These are phyloP conservation scores for Montipora sp. DNA, from an alignment of 64 coral and sea anemone species.

Conservation along the genomic window DNA sequence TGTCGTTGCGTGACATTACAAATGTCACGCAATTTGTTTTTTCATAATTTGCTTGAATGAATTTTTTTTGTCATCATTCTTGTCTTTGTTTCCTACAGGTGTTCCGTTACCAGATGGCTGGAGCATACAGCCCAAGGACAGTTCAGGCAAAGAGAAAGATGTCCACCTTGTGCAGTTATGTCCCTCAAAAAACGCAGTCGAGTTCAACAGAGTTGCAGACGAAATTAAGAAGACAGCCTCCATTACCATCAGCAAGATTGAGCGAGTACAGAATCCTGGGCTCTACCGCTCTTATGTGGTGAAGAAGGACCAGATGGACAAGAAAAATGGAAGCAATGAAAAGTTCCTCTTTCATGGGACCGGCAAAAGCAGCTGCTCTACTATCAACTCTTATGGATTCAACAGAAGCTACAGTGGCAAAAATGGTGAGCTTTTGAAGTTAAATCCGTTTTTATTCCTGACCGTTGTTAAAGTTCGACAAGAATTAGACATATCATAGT, in stretches of 20 bases:
- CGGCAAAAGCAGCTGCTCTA: constrained; percentile 23
- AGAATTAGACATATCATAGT: too few relatives aligned
- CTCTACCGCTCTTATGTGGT: constrained; percentile 34
- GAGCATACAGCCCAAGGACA: constrained; percentile 24
- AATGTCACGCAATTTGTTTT: too few relatives aligned
- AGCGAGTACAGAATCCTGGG: constrained; percentile 49
- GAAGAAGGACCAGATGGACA: constrained; percentile 25
- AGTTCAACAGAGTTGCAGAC: constrained; percentile 41
- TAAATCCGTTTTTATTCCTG: too few relatives aligned
- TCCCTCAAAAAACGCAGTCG: background rate
- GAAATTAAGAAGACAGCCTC: constrained; percentile 22
- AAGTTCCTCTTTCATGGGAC: constrained; percentile 61
- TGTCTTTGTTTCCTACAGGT: background rate
- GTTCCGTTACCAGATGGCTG: constrained; percentile 42
- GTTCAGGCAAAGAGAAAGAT: constrained; percentile 13
- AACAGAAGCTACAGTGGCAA: constrained; percentile 62
- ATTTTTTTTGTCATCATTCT: background rate
- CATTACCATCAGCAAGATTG: constrained; percentile 33
- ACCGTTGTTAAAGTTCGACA: too few relatives aligned
- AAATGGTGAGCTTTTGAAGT: constrained; percentile 20
- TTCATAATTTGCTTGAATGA: too few relatives aligned
- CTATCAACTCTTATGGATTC: constrained; percentile 43
- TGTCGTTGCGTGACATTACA: too few relatives aligned
- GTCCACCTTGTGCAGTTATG: constrained; percentile 14
- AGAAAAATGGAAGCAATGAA: constrained; percentile 13